phyloP scores from a whole-genome alignment of 2,797 vertebrate species.

The Varecia variegata region DNA sequence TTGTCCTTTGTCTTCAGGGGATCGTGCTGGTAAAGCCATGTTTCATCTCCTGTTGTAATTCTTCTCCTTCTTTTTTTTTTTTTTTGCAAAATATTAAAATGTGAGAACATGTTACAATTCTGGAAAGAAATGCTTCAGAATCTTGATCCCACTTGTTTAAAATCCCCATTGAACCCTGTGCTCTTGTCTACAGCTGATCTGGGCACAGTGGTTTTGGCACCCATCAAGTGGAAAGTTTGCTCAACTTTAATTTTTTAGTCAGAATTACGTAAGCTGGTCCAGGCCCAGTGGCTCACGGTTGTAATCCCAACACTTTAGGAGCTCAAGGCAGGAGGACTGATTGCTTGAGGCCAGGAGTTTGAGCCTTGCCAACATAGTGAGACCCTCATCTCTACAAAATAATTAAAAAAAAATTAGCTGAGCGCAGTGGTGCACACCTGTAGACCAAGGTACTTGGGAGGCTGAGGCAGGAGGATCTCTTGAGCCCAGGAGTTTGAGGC shows the following conservation, averaged over 20 bases:
- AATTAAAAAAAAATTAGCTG: background rate
- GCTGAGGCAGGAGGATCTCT: background rate
- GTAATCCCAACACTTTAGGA: no score
- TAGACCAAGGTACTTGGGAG: background rate
- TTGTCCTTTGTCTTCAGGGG: background rate
- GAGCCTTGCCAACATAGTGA: background rate
- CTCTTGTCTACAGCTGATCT: background rate
- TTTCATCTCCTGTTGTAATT: background rate
- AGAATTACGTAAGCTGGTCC: background rate
- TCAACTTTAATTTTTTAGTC: background rate
- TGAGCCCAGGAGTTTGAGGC: background rate
- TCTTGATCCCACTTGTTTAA: background rate
- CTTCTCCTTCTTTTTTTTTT: background rate
- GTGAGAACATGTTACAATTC: no score
- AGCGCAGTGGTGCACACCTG: background rate
- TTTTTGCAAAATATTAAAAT: no score
- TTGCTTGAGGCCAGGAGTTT: no score
- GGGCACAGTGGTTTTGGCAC: background rate
- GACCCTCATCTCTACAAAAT: background rate
- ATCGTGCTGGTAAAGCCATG: background rate
- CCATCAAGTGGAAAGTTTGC: background rate
- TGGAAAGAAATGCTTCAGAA: background rate
- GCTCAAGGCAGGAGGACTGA: no score
- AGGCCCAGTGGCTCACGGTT: background rate
- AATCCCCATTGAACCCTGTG: background rate